Evolutionary conservation across 2,113 vertebrate genomes (phyloP).

Genomic region (Cynocephalus volans): DNA sequence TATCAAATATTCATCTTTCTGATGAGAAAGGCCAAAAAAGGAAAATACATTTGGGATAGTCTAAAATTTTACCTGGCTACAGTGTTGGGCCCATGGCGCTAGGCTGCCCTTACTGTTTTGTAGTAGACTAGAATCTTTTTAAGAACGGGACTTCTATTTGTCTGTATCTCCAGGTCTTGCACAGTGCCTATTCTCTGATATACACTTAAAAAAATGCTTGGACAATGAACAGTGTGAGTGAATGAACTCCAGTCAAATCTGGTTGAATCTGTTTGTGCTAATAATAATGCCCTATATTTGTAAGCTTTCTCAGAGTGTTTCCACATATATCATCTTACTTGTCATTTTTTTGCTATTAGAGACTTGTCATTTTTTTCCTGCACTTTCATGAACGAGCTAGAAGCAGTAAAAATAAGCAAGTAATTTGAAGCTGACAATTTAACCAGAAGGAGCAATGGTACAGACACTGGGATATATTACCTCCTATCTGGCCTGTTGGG

Average conservation of each 20-base stretch:
- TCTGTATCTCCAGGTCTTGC: neutral
- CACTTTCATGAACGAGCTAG: neutral
- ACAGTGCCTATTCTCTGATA: neutral
- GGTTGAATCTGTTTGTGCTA: neutral
- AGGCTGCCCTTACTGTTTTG: neutral
- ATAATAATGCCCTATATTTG: neutral
- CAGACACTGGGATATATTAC: accelerated
- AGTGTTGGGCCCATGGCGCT: too few species aligned
- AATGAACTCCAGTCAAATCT: neutral
- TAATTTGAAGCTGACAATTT: neutral
- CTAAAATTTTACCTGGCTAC: neutral
- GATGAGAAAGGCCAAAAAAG: neutral
- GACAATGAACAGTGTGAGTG: neutral
- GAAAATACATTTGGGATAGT: neutral
- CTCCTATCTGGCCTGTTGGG: neutral
- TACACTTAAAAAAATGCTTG: neutral
- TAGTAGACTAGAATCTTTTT: neutral
- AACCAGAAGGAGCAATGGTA: neutral
- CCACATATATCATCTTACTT: neutral
- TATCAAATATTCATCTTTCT: neutral
- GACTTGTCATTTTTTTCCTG: neutral
- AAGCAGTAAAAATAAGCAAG: neutral
- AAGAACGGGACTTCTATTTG: neutral
- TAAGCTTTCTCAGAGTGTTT: neutral
- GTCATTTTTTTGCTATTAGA: neutral